Evolutionary conservation across 37 sponge, comb jelly and placozoan genomes (phyloP), one percentile per base, ranked within the genome.

Genomic region (Aplysina aerophoba): DNA sequence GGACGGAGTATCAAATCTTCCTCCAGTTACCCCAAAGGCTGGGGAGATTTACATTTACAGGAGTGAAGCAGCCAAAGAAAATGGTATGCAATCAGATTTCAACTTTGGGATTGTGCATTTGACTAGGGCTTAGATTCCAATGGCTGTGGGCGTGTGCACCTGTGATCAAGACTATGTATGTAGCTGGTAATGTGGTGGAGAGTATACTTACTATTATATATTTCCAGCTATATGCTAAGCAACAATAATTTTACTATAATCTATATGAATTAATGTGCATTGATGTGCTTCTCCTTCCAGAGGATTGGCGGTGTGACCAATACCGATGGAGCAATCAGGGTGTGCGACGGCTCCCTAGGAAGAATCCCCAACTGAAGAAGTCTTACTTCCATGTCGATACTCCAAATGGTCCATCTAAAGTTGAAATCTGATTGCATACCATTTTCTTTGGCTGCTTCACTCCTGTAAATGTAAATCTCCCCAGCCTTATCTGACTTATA

Each of bases 11-110:
- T 74, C 77, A 30, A 58, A 21, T 37, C 75, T 85, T 75, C 85
- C 85, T 28, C 85, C 85, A 60, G 63, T 33, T 36, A 74, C 25
- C 20, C 85, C 85, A 60, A 85, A 74, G 39, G 78, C 78, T 57
- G 85, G 85, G 28, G 85, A 85, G 66, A 44, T 85, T 30, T 85
- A 85, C 38, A 59, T 85, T 38, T 75, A 74, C 85, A 67, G 28
- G 27, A 67, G 69, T 28, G 27, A 67, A 67, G 69, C 19, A 67
- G 69, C 69, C 69, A 67, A 67, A 67, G 69, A 22, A 14, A 67
- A 67, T 24, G 19, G 19, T 24, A 24, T 67, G 27, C 25, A 67
- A n/a, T n/a, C n/a, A 67, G 69, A 58, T 58, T 58, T 58, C 59
- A 58, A 58, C 59, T 15, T 58, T 58, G 15, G 19, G 59, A 20